Percentiles rank a stretch among this genome's conserved stretches.
These are phyloP conservation scores for Harpagifer antarcticus DNA, from an alignment of 2,797 vertebrate genomes.

Conservation along the genomic window DNA sequence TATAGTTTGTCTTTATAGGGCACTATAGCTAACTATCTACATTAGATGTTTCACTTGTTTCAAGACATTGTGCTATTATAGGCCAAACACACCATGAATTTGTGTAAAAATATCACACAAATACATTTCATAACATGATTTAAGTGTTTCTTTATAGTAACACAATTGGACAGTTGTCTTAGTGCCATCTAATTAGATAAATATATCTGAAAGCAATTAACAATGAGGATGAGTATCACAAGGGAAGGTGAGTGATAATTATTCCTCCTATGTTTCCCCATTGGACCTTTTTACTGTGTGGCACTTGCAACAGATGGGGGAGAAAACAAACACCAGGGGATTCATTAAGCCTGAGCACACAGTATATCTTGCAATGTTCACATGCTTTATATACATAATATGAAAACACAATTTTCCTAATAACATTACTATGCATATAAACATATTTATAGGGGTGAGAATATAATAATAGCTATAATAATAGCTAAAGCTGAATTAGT, in stretches of 20 bases:
- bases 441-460: neutral
- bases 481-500: neutral
- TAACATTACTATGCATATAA: neutral
- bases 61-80: neutral
- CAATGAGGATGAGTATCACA: slow-evolving; percentile 2
- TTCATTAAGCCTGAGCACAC: slow-evolving; percentile 18
- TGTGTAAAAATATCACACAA: neutral
- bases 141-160: neutral
- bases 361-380: slow-evolving; percentile 6
- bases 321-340: slow-evolving; percentile 13
- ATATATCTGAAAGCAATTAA: slow-evolving; percentile 24
- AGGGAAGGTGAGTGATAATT: slow-evolving; percentile 27
- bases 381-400: neutral
- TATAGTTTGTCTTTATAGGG: too few relatives aligned
- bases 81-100: neutral
- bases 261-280: slow-evolving; percentile 29
- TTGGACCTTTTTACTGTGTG: slow-evolving; percentile 12
- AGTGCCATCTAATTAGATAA: slow-evolving; percentile 5
- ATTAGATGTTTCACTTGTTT: neutral
- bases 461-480: neutral
- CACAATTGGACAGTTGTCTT: neutral
- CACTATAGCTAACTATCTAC: too few relatives aligned
- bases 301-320: slow-evolving; percentile 17
- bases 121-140: neutral
- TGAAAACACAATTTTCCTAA: slow-evolving; percentile 1